Evolutionary conservation across 2,888 invertebrate species (phyloP).

Genomic region (Agrotis ipsilon): DNA sequence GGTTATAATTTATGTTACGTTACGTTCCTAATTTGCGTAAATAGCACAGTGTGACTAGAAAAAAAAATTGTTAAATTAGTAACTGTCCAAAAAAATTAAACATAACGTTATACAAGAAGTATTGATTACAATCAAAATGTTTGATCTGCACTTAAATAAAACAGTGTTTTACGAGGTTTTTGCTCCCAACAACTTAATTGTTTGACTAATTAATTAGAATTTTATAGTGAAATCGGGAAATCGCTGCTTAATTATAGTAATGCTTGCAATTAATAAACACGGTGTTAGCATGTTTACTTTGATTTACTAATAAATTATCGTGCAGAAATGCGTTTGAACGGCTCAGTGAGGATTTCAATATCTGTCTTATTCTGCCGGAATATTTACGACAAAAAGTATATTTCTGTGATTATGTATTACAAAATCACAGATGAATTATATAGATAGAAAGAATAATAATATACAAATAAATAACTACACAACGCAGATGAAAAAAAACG

Average conservation of each 20-base stretch:
- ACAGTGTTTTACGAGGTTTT: constrained; percentile 12
- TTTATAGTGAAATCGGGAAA: constrained; percentile 32
- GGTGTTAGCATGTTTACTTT: constrained; percentile 12
- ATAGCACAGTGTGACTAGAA: too few species aligned
- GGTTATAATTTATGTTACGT: too few species aligned
- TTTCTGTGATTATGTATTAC: too few species aligned
- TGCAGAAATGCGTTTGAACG: constrained; percentile 2
- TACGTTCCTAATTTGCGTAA: too few species aligned
- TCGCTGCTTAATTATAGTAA: constrained; percentile 3
- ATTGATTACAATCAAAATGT: constrained; percentile 10
- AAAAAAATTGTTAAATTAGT: not conserved
- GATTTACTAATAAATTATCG: constrained; percentile 5
- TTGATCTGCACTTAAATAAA: constrained; percentile 3
- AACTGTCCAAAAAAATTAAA: not conserved
- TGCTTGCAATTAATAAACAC: constrained; percentile 15
- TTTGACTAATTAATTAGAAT: constrained; percentile 14
- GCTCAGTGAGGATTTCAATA: too few species aligned
- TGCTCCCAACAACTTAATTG: constrained; percentile 16
- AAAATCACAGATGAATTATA: too few species aligned
- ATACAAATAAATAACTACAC: too few species aligned
- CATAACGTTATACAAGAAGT: too few species aligned
- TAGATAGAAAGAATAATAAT: too few species aligned
- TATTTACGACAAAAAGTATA: too few species aligned
- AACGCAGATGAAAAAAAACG: too few species aligned
- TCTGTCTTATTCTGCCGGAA: too few species aligned